These are phyloP conservation scores for Apis dorsata DNA, from an alignment of 1,140 invertebrate species.

Conservation along the genomic window DNA sequence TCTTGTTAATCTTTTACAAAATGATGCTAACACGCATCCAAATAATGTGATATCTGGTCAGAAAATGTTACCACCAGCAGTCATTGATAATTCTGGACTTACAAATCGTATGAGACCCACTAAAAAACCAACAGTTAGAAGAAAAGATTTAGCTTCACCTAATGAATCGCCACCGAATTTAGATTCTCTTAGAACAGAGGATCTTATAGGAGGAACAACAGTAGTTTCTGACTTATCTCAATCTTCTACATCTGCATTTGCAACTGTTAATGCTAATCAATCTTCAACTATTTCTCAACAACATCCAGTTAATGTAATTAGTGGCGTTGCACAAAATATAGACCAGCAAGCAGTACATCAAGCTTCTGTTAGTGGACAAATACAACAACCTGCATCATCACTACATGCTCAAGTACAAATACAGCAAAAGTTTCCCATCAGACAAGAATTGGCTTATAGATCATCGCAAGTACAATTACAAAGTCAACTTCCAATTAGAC, in stretches of 20 bases:
- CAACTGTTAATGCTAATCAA: conserved; percentile 74
- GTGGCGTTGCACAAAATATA: conserved; percentile 44
- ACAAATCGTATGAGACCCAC: conserved; percentile 78
- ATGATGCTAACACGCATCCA: conserved; percentile 84
- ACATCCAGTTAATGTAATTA: conserved; percentile 58
- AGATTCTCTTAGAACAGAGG: conserved; percentile 75
- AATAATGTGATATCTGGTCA: conserved; percentile 74
- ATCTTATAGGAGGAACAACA: conserved; percentile 69
- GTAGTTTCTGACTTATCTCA: conserved; percentile 67
- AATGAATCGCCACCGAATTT: conserved; percentile 74
- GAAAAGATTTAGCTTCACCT: conserved; percentile 74
- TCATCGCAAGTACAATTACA: conserved; percentile 71
- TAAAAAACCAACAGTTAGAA: conserved; percentile 76
- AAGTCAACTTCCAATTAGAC: conserved; percentile 70
- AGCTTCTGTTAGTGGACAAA: conserved; percentile 48
- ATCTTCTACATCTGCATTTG: conserved; percentile 72
- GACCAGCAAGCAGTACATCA: conserved; percentile 56
- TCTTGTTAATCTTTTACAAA: conserved; percentile 94
- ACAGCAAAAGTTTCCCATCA: conserved; percentile 76
- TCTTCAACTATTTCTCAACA: conserved; percentile 77
- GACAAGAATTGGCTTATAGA: conserved; percentile 74
- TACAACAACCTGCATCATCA: conserved; percentile 59
- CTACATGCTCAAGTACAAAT: conserved; percentile 78
- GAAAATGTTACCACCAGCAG: conserved; percentile 80
- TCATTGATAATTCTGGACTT: conserved; percentile 76